Percentiles rank a stretch among this genome's conserved stretches.
These are phyloP conservation scores for Micrasema longulum DNA, from an alignment of 1,140 invertebrate genomes.

Conservation along the genomic window DNA sequence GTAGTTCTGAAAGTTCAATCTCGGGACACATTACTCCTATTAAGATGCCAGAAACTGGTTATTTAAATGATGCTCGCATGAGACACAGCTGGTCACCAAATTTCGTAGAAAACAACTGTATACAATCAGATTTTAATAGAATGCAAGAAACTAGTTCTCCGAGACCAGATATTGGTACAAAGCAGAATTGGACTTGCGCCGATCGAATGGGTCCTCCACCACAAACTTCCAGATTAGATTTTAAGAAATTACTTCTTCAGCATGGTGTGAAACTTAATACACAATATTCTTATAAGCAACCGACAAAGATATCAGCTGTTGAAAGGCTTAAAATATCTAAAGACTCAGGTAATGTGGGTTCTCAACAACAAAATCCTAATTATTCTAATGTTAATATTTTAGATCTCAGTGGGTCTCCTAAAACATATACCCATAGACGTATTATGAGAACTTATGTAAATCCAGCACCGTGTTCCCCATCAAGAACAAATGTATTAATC, in stretches of 20 bases:
- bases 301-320: slow-evolving; percentile 80
- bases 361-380: slow-evolving; percentile 56
- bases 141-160: slow-evolving; percentile 55
- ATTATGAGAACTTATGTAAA: slow-evolving; percentile 66
- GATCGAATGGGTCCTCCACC: slow-evolving; percentile 71
- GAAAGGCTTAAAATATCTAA: slow-evolving; percentile 83
- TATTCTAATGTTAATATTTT: slow-evolving; percentile 70
- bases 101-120: slow-evolving; percentile 61
- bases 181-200: slow-evolving; percentile 68
- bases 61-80: slow-evolving; percentile 67
- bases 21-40: slow-evolving; percentile 61
- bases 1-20: slow-evolving; percentile 66
- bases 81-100: slow-evolving; percentile 69
- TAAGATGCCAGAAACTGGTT: slow-evolving; percentile 69
- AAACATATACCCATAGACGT: slow-evolving; percentile 73
- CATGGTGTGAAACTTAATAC: slow-evolving; percentile 71
- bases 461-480: slow-evolving; percentile 67
- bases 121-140: slow-evolving; percentile 58
- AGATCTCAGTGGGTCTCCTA: slow-evolving; percentile 75
- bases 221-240: slow-evolving; percentile 81
- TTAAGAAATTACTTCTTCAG: slow-evolving; percentile 83
- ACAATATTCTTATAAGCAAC: slow-evolving; percentile 69
- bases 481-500: slow-evolving; percentile 63
- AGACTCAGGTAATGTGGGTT: slow-evolving; percentile 67
- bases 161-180: slow-evolving; percentile 61